Percentiles rank a stretch among this genome's conserved stretches.
These are phyloP conservation scores for Colius striatus DNA, from an alignment of 2,113 vertebrate species.

Conservation along the genomic window DNA sequence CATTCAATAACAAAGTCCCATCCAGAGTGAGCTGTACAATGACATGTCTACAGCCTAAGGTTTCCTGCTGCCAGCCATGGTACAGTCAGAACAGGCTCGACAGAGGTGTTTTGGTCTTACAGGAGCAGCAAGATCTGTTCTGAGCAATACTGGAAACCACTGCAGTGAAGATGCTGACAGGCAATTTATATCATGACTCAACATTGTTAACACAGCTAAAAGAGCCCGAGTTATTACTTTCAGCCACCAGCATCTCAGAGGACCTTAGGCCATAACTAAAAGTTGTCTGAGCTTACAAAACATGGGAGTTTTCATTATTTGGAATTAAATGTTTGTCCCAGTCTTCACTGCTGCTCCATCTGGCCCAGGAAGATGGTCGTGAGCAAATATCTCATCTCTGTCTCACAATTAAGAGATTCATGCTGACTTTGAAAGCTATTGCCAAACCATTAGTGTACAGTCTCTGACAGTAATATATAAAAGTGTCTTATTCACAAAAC, in stretches of 20 bases:
- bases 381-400: background rate
- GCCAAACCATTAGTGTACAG: background rate
- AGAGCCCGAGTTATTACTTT: background rate
- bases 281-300: background rate
- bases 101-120: background rate
- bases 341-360: background rate
- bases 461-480: background rate
- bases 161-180: background rate
- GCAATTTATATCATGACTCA: background rate
- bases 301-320: background rate
- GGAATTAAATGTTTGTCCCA: background rate
- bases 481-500: background rate
- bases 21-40: rapidly evolving
- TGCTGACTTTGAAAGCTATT: background rate
- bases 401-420: background rate
- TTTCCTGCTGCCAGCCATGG: background rate
- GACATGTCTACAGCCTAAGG: rapidly evolving
- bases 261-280: rapidly evolving
- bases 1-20: rapidly evolving
- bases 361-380: background rate
- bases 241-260: background rate
- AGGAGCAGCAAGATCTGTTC: background rate
- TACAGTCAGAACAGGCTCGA: rapidly evolving
- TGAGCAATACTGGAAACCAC: background rate
- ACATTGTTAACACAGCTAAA: background rate